Evolutionary conservation across 1,140 invertebrate species (phyloP).

Genomic region (Teleogryllus occipitalis): DNA sequence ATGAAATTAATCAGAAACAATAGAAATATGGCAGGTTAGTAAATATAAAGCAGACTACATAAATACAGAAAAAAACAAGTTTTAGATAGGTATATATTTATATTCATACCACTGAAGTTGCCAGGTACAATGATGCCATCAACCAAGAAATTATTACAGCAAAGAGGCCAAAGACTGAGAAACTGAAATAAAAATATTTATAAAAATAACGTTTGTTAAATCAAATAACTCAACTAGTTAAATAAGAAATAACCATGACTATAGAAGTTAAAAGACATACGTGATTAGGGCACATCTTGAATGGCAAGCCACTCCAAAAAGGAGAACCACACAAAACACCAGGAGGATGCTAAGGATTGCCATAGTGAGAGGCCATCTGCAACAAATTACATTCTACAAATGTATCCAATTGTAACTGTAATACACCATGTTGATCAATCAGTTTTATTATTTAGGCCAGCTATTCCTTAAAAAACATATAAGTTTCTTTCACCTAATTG

Average conservation of each 20-base stretch:
- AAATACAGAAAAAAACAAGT: too few relatives aligned
- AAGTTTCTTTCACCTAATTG: constrained; percentile 36
- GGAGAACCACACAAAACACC: constrained; percentile 67
- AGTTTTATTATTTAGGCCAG: neutral
- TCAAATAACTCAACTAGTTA: neutral
- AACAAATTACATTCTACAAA: constrained; percentile 20
- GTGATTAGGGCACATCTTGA: constrained; percentile 75
- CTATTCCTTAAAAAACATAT: constrained; percentile 8
- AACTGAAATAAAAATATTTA: constrained; percentile 41
- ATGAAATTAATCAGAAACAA: neutral
- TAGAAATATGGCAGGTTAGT: neutral
- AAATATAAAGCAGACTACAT: too few relatives aligned
- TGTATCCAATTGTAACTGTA: neutral
- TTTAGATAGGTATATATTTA: constrained; percentile 16
- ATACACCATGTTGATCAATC: neutral
- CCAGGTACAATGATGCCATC: constrained; percentile 72
- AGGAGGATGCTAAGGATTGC: constrained; percentile 65
- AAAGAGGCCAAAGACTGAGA: constrained; percentile 75
- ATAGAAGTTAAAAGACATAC: constrained; percentile 38
- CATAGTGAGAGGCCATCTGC: constrained; percentile 72
- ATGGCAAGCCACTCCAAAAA: constrained; percentile 73
- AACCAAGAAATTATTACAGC: constrained; percentile 87
- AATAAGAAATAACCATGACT: neutral
- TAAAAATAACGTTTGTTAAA: neutral
- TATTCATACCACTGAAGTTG: constrained; percentile 54